Conservation (phyloP, 2,113 vertebrate genomes). For the Struthidea cinerea region DNA sequence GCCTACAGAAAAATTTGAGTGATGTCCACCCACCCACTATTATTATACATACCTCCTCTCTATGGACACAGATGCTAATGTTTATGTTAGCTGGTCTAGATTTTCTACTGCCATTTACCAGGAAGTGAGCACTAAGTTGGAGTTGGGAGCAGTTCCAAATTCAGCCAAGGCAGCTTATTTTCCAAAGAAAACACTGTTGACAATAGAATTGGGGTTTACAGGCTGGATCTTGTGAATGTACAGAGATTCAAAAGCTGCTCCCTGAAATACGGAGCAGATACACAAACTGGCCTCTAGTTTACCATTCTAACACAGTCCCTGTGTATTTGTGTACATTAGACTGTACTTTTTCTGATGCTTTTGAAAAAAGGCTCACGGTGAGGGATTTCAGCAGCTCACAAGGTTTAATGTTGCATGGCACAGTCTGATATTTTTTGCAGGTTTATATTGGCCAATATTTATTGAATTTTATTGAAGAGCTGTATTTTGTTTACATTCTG, state of each 20-base stretch:
- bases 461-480: constrained; percentile 60
- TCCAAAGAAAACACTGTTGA: not conserved
- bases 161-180: constrained; percentile 1
- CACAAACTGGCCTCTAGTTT: not conserved
- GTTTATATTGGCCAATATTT: constrained; percentile 61
- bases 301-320: not conserved
- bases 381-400: constrained; percentile 47
- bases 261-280: not conserved
- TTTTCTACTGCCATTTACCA: constrained; percentile 3
- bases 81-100: not conserved
- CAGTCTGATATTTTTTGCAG: constrained; percentile 16
- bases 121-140: not conserved
- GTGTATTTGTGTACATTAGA: not conserved
- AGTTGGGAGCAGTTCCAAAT: not conserved
- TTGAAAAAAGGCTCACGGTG: constrained; percentile 32
- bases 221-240: not conserved
- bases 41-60: not conserved
- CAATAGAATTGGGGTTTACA: not conserved
- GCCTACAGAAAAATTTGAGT: not conserved
- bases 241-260: not conserved
- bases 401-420: constrained; percentile 58
- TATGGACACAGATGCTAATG: not conserved
- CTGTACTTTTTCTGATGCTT: constrained; percentile 4
- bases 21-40: not conserved
- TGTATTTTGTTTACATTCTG: constrained; percentile 69